These are phyloP conservation scores for Chlamydotis undulata DNA, from an alignment of 2,113 vertebrate species.

Conservation along the genomic window DNA sequence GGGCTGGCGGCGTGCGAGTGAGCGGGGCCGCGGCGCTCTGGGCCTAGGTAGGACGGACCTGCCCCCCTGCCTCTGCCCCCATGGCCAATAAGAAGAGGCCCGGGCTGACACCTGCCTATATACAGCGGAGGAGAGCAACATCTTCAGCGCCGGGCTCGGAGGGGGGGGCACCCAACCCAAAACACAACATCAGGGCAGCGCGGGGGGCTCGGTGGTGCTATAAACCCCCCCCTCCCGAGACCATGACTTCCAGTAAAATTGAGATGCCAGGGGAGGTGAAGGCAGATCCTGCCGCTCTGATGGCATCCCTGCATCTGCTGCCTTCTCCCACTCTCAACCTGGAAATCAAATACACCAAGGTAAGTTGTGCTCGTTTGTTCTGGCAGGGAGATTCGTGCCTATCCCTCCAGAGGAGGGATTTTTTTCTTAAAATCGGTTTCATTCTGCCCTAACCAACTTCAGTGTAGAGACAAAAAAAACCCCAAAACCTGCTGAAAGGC, in stretches of 20 bases:
- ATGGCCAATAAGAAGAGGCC: constrained; percentile 90
- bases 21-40: constrained; percentile 76
- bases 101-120: constrained; percentile 97
- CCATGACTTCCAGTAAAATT: constrained; percentile 96
- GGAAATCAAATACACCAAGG: constrained; percentile 97
- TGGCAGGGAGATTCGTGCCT: not conserved
- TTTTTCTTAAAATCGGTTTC: constrained; percentile 19
- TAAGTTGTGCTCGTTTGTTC: constrained; percentile 74
- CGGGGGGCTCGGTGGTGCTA: constrained; percentile 4
- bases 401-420: not conserved
- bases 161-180: not conserved
- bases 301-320: constrained; percentile 95
- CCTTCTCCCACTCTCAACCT: constrained; percentile 93
- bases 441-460: not conserved
- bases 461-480: not conserved
- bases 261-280: constrained; percentile 93
- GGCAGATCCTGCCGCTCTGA: constrained; percentile 92
- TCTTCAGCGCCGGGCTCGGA: constrained; percentile 74
- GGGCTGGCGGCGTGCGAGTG: not conserved
- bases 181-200: not conserved
- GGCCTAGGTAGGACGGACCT: constrained; percentile 84
- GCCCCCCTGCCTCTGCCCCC: constrained; percentile 79
- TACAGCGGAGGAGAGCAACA: constrained; percentile 84
- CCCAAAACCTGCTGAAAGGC: not conserved
- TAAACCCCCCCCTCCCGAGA: constrained; percentile 15